Evolutionary conservation across 92 coral and sea anemone species (phyloP).

Genomic region (Epizoanthus illoricatus): DNA sequence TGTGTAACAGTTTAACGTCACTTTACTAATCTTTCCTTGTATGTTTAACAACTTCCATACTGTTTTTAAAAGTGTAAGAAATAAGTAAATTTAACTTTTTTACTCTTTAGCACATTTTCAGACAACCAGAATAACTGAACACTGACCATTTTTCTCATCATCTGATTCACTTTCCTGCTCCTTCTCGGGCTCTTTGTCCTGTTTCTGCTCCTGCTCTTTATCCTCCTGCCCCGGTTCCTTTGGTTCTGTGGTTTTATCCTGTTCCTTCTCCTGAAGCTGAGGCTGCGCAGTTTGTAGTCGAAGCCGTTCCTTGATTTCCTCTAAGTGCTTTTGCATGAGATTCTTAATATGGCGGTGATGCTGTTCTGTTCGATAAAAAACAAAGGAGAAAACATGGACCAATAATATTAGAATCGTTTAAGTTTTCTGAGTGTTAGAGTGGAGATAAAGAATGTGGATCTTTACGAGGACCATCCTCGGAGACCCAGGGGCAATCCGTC

Average conservation of each 20-base stretch:
- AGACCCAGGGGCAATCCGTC: too few relatives aligned
- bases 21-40: too few relatives aligned
- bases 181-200: neutral
- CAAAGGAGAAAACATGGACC: too few relatives aligned
- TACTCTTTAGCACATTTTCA: neutral
- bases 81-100: too few relatives aligned
- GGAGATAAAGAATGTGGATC: too few relatives aligned
- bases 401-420: too few relatives aligned
- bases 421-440: too few relatives aligned
- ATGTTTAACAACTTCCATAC: too few relatives aligned
- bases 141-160: constrained; percentile 18
- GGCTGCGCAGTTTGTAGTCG: neutral
- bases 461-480: too few relatives aligned
- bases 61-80: too few relatives aligned
- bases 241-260: neutral
- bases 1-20: too few relatives aligned
- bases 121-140: neutral
- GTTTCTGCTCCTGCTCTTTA: neutral
- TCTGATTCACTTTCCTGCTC: constrained; percentile 13
- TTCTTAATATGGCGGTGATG: neutral
- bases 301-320: neutral
- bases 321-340: constrained; percentile 15
- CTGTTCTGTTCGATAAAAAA: neutral
- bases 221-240: neutral
- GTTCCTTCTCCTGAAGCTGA: constrained; percentile 7